Evolutionary conservation across 2,113 vertebrate genomes (phyloP).

Genomic region (Aramus guarauna): DNA sequence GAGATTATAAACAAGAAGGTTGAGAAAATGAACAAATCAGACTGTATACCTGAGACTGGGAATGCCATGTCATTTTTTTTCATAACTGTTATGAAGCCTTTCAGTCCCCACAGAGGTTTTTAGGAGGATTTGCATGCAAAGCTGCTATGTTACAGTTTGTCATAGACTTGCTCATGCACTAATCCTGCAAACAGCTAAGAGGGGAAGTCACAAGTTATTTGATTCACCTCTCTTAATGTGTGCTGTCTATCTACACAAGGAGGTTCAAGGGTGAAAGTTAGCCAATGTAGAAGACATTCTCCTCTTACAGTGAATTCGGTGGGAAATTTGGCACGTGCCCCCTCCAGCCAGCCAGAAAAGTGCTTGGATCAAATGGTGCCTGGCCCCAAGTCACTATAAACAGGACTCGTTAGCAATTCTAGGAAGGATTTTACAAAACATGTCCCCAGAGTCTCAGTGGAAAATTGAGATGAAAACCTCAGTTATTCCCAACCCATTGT

Average conservation of each 20-base stretch:
- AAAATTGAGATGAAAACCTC: not conserved
- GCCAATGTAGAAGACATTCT: not conserved
- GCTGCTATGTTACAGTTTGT: not conserved
- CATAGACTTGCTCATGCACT: not conserved
- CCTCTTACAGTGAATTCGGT: fast-evolving
- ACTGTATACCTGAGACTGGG: not conserved
- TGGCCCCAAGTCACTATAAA: not conserved
- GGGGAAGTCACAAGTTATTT: not conserved
- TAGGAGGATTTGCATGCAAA: not conserved
- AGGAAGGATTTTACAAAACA: not conserved
- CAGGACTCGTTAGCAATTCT: not conserved
- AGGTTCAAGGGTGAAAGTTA: not conserved
- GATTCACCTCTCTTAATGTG: not conserved
- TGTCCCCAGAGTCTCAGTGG: not conserved
- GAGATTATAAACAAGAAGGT: not conserved
- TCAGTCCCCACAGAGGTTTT: not conserved
- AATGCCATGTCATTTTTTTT: not conserved
- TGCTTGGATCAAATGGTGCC: not conserved
- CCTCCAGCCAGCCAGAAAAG: not conserved
- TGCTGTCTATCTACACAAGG: not conserved
- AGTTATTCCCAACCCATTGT: not conserved
- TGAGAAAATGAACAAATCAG: not conserved
- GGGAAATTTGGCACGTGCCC: not conserved
- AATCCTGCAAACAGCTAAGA: not conserved
- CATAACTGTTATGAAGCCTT: not conserved